Percentiles rank a stretch among this genome's conserved stretches.
Conservation (phyloP, 2,797 vertebrate genomes). For the Picus viridis region DNA sequence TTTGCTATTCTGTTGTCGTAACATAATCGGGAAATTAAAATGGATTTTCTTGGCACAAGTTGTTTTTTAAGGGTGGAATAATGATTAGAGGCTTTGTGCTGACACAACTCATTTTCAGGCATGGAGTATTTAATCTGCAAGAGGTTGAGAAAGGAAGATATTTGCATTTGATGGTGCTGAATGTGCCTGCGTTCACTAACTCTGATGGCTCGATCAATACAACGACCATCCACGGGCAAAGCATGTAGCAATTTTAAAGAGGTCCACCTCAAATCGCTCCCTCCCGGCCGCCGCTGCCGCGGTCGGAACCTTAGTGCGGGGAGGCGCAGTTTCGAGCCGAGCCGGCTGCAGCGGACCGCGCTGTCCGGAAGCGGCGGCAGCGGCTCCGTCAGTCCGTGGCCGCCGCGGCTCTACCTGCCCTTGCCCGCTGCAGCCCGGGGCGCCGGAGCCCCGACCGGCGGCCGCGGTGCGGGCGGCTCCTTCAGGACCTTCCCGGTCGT, state of each 20-base stretch:
- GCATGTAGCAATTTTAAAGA: not conserved
- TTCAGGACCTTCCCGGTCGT: not conserved
- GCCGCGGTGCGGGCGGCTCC: not conserved
- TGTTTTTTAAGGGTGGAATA: constrained; percentile 11
- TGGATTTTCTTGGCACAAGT: constrained; percentile 30
- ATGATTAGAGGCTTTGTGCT: constrained; percentile 41
- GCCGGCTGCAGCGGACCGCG: accelerated
- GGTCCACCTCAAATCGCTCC: not conserved
- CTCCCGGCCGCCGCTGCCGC: no score
- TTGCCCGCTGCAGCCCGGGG: not conserved
- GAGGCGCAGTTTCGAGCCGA: not conserved
- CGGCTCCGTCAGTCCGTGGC: not conserved
- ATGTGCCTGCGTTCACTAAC: constrained; percentile 8
- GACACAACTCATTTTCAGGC: constrained; percentile 31
- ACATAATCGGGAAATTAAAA: constrained; percentile 45
- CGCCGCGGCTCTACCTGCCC: not conserved
- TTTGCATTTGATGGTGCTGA: constrained; percentile 33
- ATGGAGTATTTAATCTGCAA: constrained; percentile 37
- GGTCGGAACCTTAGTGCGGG: not conserved
- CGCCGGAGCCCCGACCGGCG: not conserved
- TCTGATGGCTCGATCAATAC: constrained; percentile 1
- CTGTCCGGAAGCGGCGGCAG: constrained; percentile 13
- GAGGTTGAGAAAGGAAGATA: constrained; percentile 11
- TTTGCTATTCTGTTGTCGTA: constrained; percentile 48
- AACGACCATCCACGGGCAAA: not conserved